These are phyloP conservation scores for Thumatha senex DNA, from an alignment of 2,888 invertebrate genomes.

Conservation along the genomic window DNA sequence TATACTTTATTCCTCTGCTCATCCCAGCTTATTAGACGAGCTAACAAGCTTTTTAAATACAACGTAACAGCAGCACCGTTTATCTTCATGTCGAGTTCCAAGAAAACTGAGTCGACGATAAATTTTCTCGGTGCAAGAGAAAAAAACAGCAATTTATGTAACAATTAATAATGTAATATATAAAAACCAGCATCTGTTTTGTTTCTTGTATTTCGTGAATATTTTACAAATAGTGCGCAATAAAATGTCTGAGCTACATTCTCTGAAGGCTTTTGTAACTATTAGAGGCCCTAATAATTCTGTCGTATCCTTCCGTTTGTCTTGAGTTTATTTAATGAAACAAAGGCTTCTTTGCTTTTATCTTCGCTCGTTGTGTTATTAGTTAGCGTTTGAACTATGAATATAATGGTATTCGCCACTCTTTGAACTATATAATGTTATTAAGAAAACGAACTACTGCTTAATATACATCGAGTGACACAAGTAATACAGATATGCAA, in stretches of 20 bases:
- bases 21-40: not conserved
- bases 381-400: not conserved
- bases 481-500: too few species aligned
- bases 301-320: conserved; percentile 20
- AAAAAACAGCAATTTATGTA: not conserved
- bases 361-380: not conserved
- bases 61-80: not conserved
- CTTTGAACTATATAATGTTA: too few species aligned
- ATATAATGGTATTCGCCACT: not conserved
- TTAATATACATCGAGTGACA: too few species aligned
- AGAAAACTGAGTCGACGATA: not conserved
- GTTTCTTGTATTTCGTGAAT: conserved; percentile 9
- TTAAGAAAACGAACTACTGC: too few species aligned
- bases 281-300: conserved; percentile 31
- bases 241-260: conserved; percentile 28
- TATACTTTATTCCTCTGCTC: not conserved
- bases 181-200: conserved; percentile 8
- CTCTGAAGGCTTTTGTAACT: conserved; percentile 22
- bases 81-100: not conserved
- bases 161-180: conserved; percentile 10
- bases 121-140: not conserved
- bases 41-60: not conserved
- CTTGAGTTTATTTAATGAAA: conserved; percentile 23
- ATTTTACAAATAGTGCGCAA: conserved; percentile 28
- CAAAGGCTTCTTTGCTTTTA: conserved; percentile 4